Base-by-base conservation (phyloP, 2,888 invertebrate species). In the Chrysotoxum bicinctum region DNA sequence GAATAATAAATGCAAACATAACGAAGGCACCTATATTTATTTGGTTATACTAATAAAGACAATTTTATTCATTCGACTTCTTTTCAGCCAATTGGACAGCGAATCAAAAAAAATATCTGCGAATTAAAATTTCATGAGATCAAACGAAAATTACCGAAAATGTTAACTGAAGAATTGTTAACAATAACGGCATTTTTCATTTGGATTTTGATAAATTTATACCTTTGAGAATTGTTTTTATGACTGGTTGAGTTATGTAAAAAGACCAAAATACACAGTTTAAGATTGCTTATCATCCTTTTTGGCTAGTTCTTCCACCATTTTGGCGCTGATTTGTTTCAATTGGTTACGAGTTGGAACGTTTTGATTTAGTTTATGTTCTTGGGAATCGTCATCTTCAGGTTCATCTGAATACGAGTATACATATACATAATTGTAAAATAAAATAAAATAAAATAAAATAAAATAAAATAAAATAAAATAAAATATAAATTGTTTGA, bases 261-360 rank as follows among this genome's bases (percentile, higher is more conserved):
- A 30, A n/a, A 52, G 3, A 9, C 10, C 10, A 10, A 0, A 10
- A 9, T 0, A 32, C 9, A 40, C 23, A 21, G 6, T 2, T 12
- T 3, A 12, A 37, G 64, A 64, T 78, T 23, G 26, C 19, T 88
- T 90, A 66, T 91, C 91, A 2, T 91, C 90, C 69, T 89, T 89
- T 68, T 91, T 91, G 12, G 89, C 89, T n/a, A 89, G 86, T 58
- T 91, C 90, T 64, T 92, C 92, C 21, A 92, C 88, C 23, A 90
- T 86, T 87, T 91, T 91, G 37, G 88, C 89, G 87, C 92, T 92
- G 35, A 89, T 88, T 6, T 89, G 87, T 88, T 92, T 91, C 14
- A 92, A 90, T 82, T 90, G 89, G 26, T 90, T 90, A 26, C 91
- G 90, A 87, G 89, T 91, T 2, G 90, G 90, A 8, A 90, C 89